Evolutionary conservation across 2,888 invertebrate species (phyloP).

Genomic region (Nineta flava): DNA sequence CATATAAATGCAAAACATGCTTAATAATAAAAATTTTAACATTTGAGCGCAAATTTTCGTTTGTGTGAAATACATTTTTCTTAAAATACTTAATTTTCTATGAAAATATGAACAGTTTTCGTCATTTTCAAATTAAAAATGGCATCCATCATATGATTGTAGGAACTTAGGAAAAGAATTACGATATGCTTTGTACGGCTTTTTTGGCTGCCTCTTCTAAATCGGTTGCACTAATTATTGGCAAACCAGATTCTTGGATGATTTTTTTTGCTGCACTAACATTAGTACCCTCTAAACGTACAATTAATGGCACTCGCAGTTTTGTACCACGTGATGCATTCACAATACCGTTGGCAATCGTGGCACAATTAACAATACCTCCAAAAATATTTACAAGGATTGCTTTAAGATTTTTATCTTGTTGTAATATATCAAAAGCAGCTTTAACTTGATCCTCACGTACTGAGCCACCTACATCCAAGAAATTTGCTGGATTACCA

Average conservation of each 20-base stretch:
- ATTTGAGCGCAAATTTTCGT: too few relatives aligned
- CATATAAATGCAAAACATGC: too few relatives aligned
- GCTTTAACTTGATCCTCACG: conserved; percentile 86
- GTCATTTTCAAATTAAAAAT: too few relatives aligned
- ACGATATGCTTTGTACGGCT: conserved; percentile 44
- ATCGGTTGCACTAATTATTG: conserved; percentile 66
- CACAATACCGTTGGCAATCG: conserved; percentile 90
- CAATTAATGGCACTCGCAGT: conserved; percentile 75
- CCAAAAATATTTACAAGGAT: conserved; percentile 98
- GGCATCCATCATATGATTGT: too few relatives aligned
- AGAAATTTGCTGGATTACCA: conserved; percentile 93
- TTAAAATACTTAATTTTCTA: too few relatives aligned
- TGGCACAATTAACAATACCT: conserved; percentile 96
- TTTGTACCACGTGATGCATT: conserved; percentile 68
- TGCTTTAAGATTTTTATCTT: conserved; percentile 78
- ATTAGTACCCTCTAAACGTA: conserved; percentile 92
- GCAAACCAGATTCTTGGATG: conserved; percentile 66
- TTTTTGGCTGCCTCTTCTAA: conserved; percentile 87
- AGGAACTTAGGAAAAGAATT: too few relatives aligned
- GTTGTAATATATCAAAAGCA: conserved; percentile 79
- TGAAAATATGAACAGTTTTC: too few relatives aligned
- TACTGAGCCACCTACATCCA: conserved; percentile 94
- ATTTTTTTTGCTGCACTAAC: conserved; percentile 68
- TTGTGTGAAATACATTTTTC: too few relatives aligned
- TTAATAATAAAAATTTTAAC: too few relatives aligned